Evolutionary conservation across 2,888 invertebrate genomes (phyloP).

Genomic region (Geotrupes spiniger): DNA sequence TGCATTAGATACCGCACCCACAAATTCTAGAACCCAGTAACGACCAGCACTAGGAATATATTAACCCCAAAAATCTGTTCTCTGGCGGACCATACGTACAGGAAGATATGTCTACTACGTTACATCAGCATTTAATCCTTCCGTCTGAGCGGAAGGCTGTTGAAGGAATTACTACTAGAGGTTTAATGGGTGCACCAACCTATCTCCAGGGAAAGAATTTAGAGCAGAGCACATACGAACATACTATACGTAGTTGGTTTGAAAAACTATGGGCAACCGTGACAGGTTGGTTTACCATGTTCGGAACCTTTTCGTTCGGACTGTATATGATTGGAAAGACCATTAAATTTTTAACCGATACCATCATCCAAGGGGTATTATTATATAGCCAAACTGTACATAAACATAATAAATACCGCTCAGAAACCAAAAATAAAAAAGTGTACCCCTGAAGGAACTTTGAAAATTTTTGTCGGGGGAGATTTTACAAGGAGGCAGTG

Average conservation of each 20-base stretch:
- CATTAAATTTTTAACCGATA: constrained; percentile 7
- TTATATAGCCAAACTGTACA: too few species aligned
- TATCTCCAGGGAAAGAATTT: constrained; percentile 1
- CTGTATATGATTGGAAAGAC: background rate
- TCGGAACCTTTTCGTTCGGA: constrained; percentile 1
- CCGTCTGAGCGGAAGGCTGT: constrained; percentile 9
- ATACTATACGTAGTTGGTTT: constrained; percentile 4
- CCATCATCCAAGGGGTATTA: constrained; percentile 8
- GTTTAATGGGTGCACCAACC: background rate
- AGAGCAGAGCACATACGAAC: background rate
- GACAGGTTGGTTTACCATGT: background rate
- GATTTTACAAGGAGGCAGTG: too few species aligned
- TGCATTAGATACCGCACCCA: constrained; percentile 10
- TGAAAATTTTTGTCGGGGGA: too few species aligned
- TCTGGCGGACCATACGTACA: background rate
- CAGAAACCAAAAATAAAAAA: too few species aligned
- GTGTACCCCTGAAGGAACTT: too few species aligned
- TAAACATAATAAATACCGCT: too few species aligned
- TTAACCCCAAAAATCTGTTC: constrained; percentile 7
- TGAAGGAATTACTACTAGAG: background rate
- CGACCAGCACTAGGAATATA: constrained; percentile 3
- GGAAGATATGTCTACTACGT: constrained; percentile 7
- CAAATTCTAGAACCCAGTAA: constrained; percentile 6
- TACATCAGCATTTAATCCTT: constrained; percentile 7
- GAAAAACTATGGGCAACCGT: background rate